These are phyloP conservation scores for Nasonia giraulti DNA, from an alignment of 1,140 invertebrate genomes.

Conservation along the genomic window DNA sequence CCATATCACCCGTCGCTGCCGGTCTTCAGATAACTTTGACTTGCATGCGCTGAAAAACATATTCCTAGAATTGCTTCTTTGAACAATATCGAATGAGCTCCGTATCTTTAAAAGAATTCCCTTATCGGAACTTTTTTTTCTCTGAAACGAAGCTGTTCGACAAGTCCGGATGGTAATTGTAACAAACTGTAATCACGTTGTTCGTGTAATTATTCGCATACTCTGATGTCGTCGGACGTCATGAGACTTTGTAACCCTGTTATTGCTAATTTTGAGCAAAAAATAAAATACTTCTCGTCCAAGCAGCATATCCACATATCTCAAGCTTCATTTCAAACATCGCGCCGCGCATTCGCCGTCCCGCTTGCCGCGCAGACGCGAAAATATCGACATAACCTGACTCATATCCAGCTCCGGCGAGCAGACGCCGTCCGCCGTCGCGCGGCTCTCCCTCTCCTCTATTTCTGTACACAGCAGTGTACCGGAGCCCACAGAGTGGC, in stretches of 20 bases:
- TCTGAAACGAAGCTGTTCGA: neutral
- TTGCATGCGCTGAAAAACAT: neutral
- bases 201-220: too few species aligned
- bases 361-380: constrained; percentile 53
- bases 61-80: neutral
- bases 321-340: neutral
- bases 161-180: too few species aligned
- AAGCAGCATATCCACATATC: too few species aligned
- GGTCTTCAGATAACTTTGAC: neutral
- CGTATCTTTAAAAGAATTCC: too few species aligned
- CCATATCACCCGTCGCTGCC: neutral
- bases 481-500: neutral
- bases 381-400: constrained; percentile 56
- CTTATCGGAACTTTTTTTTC: neutral
- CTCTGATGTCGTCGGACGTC: too few species aligned
- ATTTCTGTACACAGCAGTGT: too few species aligned
- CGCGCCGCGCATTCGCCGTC: neutral
- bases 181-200: too few species aligned
- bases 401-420: neutral
- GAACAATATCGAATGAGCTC: too few species aligned
- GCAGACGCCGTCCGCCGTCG: neutral
- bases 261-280: too few species aligned
- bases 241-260: too few species aligned
- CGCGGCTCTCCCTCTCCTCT: neutral
- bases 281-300: too few species aligned